Conservation (phyloP, 2,888 invertebrate species). For the Pachycephus smyrnensis region DNA sequence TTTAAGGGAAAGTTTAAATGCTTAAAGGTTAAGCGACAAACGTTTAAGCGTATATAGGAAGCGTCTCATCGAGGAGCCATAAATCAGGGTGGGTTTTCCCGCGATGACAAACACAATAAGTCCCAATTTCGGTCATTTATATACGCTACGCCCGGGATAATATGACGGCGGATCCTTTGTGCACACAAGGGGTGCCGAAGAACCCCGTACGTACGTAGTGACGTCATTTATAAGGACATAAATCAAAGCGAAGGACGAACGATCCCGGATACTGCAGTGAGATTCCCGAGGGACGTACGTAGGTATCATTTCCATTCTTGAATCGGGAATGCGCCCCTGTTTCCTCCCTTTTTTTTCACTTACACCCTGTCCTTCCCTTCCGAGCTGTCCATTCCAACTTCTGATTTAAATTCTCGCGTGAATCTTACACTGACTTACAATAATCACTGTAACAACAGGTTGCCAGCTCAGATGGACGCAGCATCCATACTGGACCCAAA, state of each 20-base stretch:
- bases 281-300: not conserved
- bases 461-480: not conserved
- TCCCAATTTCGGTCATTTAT: conserved; percentile 67
- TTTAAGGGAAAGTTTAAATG: not conserved
- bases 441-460: not conserved
- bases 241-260: conserved; percentile 65
- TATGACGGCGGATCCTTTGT: conserved; percentile 65
- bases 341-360: not conserved
- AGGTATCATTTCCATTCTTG: not conserved
- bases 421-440: not conserved
- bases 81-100: conserved; percentile 51
- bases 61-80: conserved; percentile 29
- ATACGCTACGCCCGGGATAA: conserved; percentile 64
- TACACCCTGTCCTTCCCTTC: not conserved
- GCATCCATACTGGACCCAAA: not conserved
- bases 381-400: not conserved
- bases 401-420: not conserved
- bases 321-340: not conserved
- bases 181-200: conserved; percentile 52
- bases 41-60: not conserved
- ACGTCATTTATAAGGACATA: conserved; percentile 68
- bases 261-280: conserved; percentile 16
- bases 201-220: conserved; percentile 58
- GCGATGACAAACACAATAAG: conserved; percentile 67
- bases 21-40: not conserved